A percentile compares a stretch with the other conserved stretches of the same genome.
Evolutionary conservation across 1,140 invertebrate species (phyloP).

Genomic region (Eurosta solidaginis): DNA sequence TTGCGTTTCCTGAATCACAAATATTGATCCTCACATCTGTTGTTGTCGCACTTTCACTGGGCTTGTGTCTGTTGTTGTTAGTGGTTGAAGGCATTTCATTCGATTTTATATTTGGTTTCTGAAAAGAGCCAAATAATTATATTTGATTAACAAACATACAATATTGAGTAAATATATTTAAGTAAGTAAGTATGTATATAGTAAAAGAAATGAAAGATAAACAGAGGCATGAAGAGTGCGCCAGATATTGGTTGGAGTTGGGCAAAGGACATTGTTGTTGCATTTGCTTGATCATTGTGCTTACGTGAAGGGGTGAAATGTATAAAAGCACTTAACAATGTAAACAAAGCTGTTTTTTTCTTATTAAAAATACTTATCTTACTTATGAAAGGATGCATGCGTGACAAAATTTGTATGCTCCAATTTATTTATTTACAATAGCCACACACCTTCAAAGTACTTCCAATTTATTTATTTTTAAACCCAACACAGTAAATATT

Average conservation of each 20-base stretch:
- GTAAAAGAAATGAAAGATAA: background rate
- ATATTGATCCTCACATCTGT: background rate
- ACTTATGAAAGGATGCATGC: background rate
- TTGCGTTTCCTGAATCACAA: background rate
- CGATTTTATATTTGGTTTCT: slow-evolving; percentile 5
- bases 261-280: background rate
- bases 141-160: background rate
- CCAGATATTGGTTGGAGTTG: background rate
- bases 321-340: background rate
- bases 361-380: background rate
- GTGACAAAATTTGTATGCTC: slow-evolving; percentile 7
- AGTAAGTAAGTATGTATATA: background rate
- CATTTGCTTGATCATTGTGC: background rate
- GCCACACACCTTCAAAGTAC: too few relatives aligned
- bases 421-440: background rate
- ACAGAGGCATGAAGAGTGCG: slow-evolving; percentile 7
- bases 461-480: too few relatives aligned
- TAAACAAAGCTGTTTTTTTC: slow-evolving; percentile 1
- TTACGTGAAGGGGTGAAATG: background rate
- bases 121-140: background rate
- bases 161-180: background rate
- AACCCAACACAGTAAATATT: too few relatives aligned
- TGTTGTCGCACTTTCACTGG: slow-evolving; percentile 5
- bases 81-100: slow-evolving; percentile 1
- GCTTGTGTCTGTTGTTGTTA: background rate